Evolutionary conservation across 2,797 vertebrate species (phyloP).

Genomic region (Peromyscus nudipes): DNA sequence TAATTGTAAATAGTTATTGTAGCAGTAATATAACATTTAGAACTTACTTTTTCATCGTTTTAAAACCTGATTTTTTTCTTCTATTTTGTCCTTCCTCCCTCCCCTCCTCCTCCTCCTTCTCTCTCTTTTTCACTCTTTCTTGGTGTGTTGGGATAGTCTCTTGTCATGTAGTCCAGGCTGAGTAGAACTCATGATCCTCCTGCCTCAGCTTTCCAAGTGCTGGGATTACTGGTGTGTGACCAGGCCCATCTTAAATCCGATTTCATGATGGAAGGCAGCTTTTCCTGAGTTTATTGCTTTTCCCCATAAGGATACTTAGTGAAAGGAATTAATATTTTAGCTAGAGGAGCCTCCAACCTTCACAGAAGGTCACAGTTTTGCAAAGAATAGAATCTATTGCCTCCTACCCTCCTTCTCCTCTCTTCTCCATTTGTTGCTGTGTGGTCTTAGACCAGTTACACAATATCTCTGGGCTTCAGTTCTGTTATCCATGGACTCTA

Average conservation of each 20-base stretch:
- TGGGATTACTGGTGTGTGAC: background rate
- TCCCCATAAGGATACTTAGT: background rate
- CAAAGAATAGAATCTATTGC: background rate
- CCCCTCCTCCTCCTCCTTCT: background rate
- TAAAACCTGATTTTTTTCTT: background rate
- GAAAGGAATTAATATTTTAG: slow-evolving; percentile 42
- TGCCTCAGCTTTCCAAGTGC: background rate
- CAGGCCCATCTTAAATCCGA: background rate
- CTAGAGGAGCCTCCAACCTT: background rate
- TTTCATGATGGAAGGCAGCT: slow-evolving; percentile 45
- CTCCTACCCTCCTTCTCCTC: background rate
- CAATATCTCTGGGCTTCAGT: background rate
- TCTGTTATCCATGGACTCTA: background rate
- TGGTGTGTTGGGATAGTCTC: background rate
- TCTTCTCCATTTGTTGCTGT: background rate
- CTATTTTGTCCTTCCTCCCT: background rate
- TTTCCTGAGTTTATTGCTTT: slow-evolving; percentile 12
- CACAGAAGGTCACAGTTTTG: slow-evolving; percentile 17
- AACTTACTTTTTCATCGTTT: slow-evolving; percentile 46
- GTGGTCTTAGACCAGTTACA: background rate
- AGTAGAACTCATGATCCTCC: too few species aligned
- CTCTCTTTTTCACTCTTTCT: background rate
- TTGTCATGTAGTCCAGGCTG: background rate
- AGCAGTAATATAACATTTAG: slow-evolving; percentile 2
- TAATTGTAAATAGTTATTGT: slow-evolving; percentile 47